These are phyloP conservation scores for Corvus hawaiiensis DNA, from an alignment of 2,113 vertebrate genomes.

Conservation along the genomic window DNA sequence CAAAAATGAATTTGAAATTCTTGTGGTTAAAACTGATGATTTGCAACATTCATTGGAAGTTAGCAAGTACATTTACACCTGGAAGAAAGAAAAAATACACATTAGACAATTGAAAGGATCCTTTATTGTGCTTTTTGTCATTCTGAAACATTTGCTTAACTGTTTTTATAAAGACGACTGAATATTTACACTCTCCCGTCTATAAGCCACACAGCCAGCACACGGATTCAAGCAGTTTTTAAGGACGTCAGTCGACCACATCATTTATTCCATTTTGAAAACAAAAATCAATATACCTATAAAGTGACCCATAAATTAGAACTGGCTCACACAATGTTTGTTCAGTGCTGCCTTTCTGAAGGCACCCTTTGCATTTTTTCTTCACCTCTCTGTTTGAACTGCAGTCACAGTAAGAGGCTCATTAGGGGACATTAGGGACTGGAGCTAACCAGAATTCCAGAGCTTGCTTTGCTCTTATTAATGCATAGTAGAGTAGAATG, in stretches of 20 bases:
- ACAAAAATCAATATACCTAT: constrained; percentile 95
- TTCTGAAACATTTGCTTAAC: constrained; percentile 61
- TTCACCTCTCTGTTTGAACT: constrained; percentile 92
- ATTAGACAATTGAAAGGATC: constrained; percentile 24
- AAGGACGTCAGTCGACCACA: constrained; percentile 79
- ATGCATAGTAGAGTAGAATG: constrained; percentile 93
- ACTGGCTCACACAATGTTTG: constrained; percentile 82
- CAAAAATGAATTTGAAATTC: constrained; percentile 62
- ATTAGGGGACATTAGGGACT: constrained; percentile 91
- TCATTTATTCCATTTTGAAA: constrained; percentile 90
- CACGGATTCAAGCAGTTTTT: constrained; percentile 71
- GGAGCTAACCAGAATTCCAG: constrained; percentile 86
- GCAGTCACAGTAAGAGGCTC: constrained; percentile 87
- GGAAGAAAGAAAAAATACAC: constrained; percentile 38
- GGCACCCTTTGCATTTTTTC: constrained; percentile 84
- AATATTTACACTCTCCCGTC: constrained; percentile 50
- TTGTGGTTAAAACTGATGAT: constrained; percentile 53
- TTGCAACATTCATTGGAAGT: constrained; percentile 19
- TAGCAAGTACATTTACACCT: constrained; percentile 27
- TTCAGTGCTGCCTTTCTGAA: constrained; percentile 85
- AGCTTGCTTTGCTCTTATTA: constrained; percentile 93
- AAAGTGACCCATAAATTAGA: constrained; percentile 92
- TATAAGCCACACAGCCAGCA: constrained; percentile 47
- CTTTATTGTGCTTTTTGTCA: constrained; percentile 44
- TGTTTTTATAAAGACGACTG: constrained; percentile 65